Percentiles rank a stretch among this genome's conserved stretches.
These are phyloP conservation scores for Rhodinocichla rosea DNA, from an alignment of 2,113 vertebrate species.

Conservation along the genomic window DNA sequence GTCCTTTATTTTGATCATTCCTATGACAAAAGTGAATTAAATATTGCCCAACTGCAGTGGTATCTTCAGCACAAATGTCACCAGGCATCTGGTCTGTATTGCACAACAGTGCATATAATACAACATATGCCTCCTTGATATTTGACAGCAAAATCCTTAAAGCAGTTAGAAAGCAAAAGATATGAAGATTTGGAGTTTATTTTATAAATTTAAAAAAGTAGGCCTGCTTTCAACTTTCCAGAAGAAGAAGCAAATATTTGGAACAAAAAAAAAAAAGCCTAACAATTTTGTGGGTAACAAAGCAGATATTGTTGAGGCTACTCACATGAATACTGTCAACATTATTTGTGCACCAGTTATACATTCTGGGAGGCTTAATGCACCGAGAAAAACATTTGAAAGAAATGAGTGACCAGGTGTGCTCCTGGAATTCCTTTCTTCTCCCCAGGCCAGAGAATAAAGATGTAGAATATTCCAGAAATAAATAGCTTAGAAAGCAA, in stretches of 20 bases:
- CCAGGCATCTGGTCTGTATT: not conserved
- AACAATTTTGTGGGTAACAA: not conserved
- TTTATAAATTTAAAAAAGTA: not conserved
- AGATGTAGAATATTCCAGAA: not conserved
- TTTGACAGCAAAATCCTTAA: accelerated
- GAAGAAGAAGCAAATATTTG: not conserved
- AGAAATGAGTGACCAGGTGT: not conserved
- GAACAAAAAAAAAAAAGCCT: not conserved
- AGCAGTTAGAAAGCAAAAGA: not conserved
- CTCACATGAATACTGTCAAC: not conserved
- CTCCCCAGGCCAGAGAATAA: not conserved
- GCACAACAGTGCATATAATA: not conserved
- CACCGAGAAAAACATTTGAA: not conserved
- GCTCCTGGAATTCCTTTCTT: not conserved
- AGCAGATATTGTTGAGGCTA: not conserved
- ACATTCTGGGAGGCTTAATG: not conserved
- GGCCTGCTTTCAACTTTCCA: not conserved
- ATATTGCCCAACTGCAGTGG: not conserved
- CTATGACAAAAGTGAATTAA: not conserved
- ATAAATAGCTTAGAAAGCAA: not conserved
- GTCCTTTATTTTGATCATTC: not conserved
- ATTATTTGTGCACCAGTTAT: not conserved
- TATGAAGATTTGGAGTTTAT: not conserved
- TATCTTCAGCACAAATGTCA: not conserved
- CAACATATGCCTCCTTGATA: not conserved